Percentiles rank a stretch among this genome's conserved stretches.
These are phyloP conservation scores for Imbricaverruca yamaguchii DNA, from an alignment of 2,888 invertebrate genomes.

Conservation along the genomic window DNA sequence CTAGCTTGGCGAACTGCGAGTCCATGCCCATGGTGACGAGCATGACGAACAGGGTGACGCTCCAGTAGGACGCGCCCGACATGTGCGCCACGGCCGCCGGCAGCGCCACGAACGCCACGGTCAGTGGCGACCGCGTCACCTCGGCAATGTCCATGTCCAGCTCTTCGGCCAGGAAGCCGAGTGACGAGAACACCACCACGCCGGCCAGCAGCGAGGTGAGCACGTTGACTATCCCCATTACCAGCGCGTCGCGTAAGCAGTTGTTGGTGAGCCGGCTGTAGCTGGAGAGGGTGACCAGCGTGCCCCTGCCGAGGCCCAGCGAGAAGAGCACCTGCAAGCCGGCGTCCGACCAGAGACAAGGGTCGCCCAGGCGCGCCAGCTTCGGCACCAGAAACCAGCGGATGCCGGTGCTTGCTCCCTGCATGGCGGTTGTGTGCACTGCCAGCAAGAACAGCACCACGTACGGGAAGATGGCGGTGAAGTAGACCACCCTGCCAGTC, in stretches of 20 bases:
- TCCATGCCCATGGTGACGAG: too few relatives aligned
- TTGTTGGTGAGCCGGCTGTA: constrained; percentile 32
- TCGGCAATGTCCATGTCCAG: too few relatives aligned
- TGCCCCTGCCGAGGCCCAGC: constrained; percentile 29
- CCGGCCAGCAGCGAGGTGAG: too few relatives aligned
- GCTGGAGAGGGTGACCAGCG: constrained; percentile 30
- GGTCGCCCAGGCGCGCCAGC: constrained; percentile 63
- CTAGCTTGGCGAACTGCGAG: too few relatives aligned
- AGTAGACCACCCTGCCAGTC: constrained; percentile 67
- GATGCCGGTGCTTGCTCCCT: constrained; percentile 45
- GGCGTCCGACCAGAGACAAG: constrained; percentile 45
- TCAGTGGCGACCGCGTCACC: too few relatives aligned
- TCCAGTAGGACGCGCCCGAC: too few relatives aligned
- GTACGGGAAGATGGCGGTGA: constrained; percentile 69
- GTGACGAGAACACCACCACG: too few relatives aligned
- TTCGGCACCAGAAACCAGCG: constrained; percentile 67
- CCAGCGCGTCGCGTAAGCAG: constrained; percentile 25
- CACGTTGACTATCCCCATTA: too few relatives aligned
- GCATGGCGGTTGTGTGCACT: constrained; percentile 33
- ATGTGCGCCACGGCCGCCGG: too few relatives aligned
- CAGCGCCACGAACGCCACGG: too few relatives aligned
- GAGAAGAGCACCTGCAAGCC: constrained; percentile 32
- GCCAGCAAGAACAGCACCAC: constrained; percentile 66
- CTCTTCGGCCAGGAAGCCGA: too few relatives aligned
- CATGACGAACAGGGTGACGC: too few relatives aligned